These are phyloP conservation scores for Clarias platycephalus DNA, from an alignment of 2,797 vertebrate species.

Conservation along the genomic window DNA sequence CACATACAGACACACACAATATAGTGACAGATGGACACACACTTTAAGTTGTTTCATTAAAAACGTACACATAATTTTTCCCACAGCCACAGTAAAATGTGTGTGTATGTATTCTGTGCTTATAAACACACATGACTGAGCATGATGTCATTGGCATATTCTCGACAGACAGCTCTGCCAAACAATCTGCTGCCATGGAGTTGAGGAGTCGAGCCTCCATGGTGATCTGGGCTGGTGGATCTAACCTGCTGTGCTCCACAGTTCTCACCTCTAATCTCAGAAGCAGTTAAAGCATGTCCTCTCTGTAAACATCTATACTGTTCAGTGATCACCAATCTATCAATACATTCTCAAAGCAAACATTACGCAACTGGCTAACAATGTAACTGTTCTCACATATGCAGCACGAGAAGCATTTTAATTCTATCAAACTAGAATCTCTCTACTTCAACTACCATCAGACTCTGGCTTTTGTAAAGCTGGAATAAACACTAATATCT, in stretches of 20 bases:
- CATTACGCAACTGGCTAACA: neutral
- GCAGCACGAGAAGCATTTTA: neutral
- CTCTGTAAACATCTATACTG: neutral
- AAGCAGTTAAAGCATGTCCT: neutral
- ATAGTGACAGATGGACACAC: neutral
- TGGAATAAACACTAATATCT: neutral
- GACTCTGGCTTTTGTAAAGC: neutral
- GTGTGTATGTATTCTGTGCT: slow-evolving; percentile 41
- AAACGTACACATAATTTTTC: neutral
- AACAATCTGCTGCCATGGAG: slow-evolving; percentile 54
- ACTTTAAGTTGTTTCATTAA: neutral
- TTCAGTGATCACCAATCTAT: neutral
- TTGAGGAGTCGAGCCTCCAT: slow-evolving; percentile 27
- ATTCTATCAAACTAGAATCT: neutral
- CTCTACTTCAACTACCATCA: neutral
- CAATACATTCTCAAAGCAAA: neutral
- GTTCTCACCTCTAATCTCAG: slow-evolving; percentile 30
- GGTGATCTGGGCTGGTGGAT: slow-evolving; percentile 19
- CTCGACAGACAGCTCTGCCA: slow-evolving; percentile 47
- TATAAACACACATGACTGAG: slow-evolving; percentile 17
- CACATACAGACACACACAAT: slow-evolving; percentile 16
- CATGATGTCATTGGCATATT: slow-evolving; percentile 43
- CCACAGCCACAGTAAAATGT: slow-evolving; percentile 9
- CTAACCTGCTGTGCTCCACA: slow-evolving; percentile 39
- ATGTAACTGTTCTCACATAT: too few relatives aligned